These are phyloP conservation scores for Oreocharis arfaki DNA, from an alignment of 2,113 vertebrate genomes.

Conservation along the genomic window DNA sequence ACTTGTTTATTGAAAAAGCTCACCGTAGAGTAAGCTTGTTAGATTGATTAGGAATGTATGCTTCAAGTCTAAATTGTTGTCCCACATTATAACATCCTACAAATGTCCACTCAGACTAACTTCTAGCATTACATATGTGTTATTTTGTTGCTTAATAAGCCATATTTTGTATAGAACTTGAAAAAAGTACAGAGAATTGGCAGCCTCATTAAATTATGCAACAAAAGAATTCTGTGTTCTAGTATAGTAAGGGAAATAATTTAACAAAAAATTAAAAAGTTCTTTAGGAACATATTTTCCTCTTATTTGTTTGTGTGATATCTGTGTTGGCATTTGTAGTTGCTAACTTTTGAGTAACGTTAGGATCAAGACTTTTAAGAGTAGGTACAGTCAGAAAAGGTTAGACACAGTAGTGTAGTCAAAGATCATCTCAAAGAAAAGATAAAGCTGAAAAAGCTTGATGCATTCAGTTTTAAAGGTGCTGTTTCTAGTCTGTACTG, in stretches of 20 bases:
- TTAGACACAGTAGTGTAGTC: not conserved
- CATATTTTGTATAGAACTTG: not conserved
- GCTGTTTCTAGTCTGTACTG: not conserved
- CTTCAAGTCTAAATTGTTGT: not conserved
- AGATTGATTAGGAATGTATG: not conserved
- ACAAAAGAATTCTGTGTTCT: not conserved
- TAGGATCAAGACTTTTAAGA: not conserved
- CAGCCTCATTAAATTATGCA: not conserved
- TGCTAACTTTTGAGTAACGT: not conserved
- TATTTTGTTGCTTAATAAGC: not conserved
- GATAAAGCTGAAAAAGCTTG: not conserved
- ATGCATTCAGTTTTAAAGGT: not conserved
- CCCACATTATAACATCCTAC: not conserved
- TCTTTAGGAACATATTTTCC: not conserved
- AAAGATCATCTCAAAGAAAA: not conserved
- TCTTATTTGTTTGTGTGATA: not conserved
- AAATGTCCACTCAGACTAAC: not conserved
- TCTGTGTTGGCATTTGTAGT: not conserved
- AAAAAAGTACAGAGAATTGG: not conserved
- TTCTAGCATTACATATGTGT: not conserved
- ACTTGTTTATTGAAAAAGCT: not conserved
- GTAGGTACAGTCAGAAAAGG: not conserved
- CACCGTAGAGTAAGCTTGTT: not conserved
- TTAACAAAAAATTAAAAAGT: not conserved
- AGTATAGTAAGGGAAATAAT: not conserved